Percentiles rank a stretch among this genome's conserved stretches.
Conservation (phyloP, 2,888 invertebrate species). For the Clanis bilineata region DNA sequence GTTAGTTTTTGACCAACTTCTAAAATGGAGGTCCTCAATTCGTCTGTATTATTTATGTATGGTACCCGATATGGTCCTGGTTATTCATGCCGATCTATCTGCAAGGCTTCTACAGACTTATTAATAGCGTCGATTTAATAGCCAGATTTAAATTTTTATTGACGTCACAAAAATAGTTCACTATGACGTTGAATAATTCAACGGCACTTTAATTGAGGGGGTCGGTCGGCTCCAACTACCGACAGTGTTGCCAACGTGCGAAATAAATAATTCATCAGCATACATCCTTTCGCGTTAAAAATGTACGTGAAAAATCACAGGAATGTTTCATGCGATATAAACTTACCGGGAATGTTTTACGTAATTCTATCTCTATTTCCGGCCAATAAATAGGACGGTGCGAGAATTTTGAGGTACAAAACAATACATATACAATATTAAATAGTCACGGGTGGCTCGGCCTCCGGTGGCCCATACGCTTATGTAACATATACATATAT, state of each 20-base stretch:
- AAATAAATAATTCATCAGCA: slow-evolving; percentile 15
- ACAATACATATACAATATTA: too few relatives aligned
- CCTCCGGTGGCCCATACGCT: too few relatives aligned
- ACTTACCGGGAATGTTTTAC: not conserved
- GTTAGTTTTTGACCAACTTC: too few relatives aligned
- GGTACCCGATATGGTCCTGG: too few relatives aligned
- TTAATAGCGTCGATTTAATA: slow-evolving; percentile 22
- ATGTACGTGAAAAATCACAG: slow-evolving; percentile 1
- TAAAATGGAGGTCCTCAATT: too few relatives aligned
- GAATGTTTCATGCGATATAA: not conserved
- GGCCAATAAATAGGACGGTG: not conserved
- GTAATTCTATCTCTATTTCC: not conserved
- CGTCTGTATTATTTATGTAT: too few relatives aligned
- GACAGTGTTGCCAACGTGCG: slow-evolving; percentile 33
- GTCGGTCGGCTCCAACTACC: slow-evolving; percentile 18
- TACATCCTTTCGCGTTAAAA: not conserved
- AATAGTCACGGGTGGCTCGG: too few relatives aligned
- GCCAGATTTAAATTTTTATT: slow-evolving; percentile 28
- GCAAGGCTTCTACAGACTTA: not conserved
- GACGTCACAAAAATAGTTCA: slow-evolving; percentile 31
- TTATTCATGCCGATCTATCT: too few relatives aligned
- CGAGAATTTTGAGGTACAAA: not conserved
- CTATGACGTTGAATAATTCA: slow-evolving; percentile 48
- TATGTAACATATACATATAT: too few relatives aligned
- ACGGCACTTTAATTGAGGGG: slow-evolving; percentile 39